Evolutionary conservation across 23 tunicate genomes (phyloP).

Genomic region (Halocynthia aurantium): DNA sequence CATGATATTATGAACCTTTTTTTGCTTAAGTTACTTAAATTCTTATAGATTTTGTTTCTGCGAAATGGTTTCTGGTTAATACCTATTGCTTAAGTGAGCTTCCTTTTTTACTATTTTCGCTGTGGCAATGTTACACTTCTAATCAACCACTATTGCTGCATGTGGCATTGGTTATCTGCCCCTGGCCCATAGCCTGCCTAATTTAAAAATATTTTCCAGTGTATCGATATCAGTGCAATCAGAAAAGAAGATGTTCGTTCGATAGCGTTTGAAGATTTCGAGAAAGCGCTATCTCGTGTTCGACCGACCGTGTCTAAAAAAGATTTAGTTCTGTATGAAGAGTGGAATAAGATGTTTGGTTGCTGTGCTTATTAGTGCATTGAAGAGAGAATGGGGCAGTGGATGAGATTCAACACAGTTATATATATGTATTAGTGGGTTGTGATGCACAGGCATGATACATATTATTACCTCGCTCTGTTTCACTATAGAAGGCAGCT

Average conservation of each 20-base stretch:
- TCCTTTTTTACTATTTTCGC: no score
- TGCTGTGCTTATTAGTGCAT: conserved; percentile 37
- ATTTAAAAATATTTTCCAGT: neutral
- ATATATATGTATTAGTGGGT: neutral
- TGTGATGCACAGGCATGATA: no score
- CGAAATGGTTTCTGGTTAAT: neutral
- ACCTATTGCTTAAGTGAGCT: neutral
- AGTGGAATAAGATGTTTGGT: conserved; percentile 79
- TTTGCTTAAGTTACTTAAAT: neutral
- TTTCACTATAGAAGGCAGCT: no score
- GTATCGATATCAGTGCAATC: conserved; percentile 56
- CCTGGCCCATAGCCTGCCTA: no score
- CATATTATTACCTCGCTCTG: no score
- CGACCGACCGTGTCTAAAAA: conserved; percentile 70
- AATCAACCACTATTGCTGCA: no score
- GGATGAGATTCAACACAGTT: neutral
- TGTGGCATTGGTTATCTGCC: no score
- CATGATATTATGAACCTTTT: no score
- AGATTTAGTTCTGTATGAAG: conserved; percentile 57
- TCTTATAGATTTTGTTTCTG: neutral
- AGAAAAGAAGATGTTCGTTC: conserved; percentile 81
- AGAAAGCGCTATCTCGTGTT: conserved; percentile 60
- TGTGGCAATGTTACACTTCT: no score
- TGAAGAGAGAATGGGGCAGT: no score
- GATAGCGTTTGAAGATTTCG: conserved; percentile 58